Percentiles rank a stretch among this genome's conserved stretches.
These are phyloP conservation scores for Lepidurus apus DNA, from an alignment of 1,140 invertebrate genomes.

Conservation along the genomic window DNA sequence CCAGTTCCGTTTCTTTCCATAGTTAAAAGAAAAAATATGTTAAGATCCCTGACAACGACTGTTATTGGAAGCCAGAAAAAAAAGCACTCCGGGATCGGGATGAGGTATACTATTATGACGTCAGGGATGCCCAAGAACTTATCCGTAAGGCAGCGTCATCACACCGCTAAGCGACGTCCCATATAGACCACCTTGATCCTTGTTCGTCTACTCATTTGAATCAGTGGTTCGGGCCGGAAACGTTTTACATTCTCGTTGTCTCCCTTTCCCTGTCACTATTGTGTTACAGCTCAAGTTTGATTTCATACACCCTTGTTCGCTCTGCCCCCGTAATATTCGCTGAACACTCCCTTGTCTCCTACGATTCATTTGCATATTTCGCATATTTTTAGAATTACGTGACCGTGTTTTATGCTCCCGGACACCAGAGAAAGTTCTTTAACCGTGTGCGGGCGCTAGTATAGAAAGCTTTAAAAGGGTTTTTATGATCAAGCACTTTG, in stretches of 20 bases:
- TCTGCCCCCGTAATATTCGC: background rate
- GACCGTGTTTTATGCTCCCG: conserved; percentile 17
- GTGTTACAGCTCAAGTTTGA: background rate
- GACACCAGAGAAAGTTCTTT: background rate
- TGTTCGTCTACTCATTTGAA: background rate
- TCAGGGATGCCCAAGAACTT: conserved; percentile 11
- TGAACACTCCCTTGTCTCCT: background rate
- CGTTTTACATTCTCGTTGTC: background rate
- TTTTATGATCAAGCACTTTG: background rate
- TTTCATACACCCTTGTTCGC: background rate
- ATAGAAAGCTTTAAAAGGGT: background rate
- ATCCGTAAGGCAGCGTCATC: background rate
- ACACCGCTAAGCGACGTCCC: background rate
- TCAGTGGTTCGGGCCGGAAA: background rate
- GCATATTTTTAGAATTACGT: background rate
- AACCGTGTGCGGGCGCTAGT: background rate
- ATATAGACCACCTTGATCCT: background rate
- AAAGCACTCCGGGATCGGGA: conserved; percentile 13
- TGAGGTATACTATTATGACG: conserved; percentile 1
- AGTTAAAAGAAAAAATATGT: background rate
- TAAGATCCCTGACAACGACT: background rate
- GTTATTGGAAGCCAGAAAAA: background rate
- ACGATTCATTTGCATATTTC: background rate
- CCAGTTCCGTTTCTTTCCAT: background rate
- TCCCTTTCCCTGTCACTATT: no score